Evolutionary conservation across 2,113 vertebrate genomes (phyloP), one percentile per base, ranked within the genome.

Genomic region (Rana temporaria): DNA sequence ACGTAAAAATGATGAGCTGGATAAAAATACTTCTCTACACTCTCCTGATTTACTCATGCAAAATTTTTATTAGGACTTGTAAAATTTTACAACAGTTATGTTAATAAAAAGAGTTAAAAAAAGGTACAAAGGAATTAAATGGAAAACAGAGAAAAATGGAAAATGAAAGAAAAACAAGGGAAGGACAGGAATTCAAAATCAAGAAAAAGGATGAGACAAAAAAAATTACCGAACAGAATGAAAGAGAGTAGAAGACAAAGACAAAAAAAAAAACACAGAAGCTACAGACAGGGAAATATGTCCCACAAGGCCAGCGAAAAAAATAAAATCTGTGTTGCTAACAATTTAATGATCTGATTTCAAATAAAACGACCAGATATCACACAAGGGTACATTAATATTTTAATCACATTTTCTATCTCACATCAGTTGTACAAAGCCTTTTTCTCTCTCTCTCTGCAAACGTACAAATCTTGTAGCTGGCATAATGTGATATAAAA

Each of bases 311-410:
- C 56, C 15, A 14, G 32, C 32, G 53, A 75, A 30, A n/a, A 75
- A 62, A 60, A 62, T 8, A 62, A 62, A 19, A 62, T 22, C 19
- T 67, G 38, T 67, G 17, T 65, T 62, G 24, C 48, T 30, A 60
- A 42, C 72, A 60, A 57, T 38, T 68, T 68, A 55, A 78, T 78
- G 18, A 78, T 32, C 17, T 5, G n/a, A 59, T 68, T 30, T 68
- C 1, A 57, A 84, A 84, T 67, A 85, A 85, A 86, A 84, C 68
- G 85, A 86, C 78, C 34, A 80, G 85, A 85, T 80, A 65, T 83
- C 84, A 78, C 86, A 84, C 72, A 75, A 85, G 69, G 85, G 71
- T 81, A 82, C 84, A 84, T 87, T 87, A 82, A 80, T 88, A 79
- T 85, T 79, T 87, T 78, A 86, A 87, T 79, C 83, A 78, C 79